Base-by-base conservation (phyloP, 2,888 invertebrate genomes). In the Zelleria hepariella region DNA sequence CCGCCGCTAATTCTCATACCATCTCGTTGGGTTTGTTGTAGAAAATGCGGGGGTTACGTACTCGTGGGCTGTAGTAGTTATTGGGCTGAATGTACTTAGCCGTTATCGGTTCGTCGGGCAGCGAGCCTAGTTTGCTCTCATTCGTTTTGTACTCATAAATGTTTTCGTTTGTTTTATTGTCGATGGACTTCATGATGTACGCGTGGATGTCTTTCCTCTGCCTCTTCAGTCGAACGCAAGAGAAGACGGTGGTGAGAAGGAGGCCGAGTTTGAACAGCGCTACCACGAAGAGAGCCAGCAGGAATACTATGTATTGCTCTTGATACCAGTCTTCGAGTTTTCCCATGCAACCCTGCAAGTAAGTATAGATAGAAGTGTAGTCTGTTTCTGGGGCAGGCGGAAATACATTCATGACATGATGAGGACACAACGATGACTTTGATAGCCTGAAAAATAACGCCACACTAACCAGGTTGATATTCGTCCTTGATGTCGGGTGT, bases 281-380 rank as follows among this genome's bases (percentile, higher is more conserved):
- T 21, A 93, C 82, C 2, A 92, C 82, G 59, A 95, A 85, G 21
- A 94, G 91, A 21, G 91, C 90, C 4, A 90, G 87, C 69, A 95
- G 86, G 66, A 95, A 91, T 47, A 93, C 82, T 25, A 93, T 75
- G 67, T 94, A 94, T 66, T 95, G 95, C 61, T 94, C 91, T 60
- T 93, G 91, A 71, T 94, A 94, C 95, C 95, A 95, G 61, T 91
- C 90, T 75, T 95, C 94, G 59, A 95, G 78, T 73, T 90, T 90
- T 27, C 86, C 89, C 53, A 93, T 79, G 66, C 95, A 95, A 23
- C 94, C 93, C 93, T 93, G 78, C n/a, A n/a, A n/a, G n/a, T n/a
- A n/a, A n/a, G n/a, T n/a, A n/a, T n/a, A n/a, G n/a, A n/a, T n/a
- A n/a, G n/a, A n/a, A n/a, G n/a, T n/a, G n/a, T n/a, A n/a, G n/a